Percentiles rank a stretch among this genome's conserved stretches.
phyloP scores from a whole-genome alignment of 2,888 invertebrate species.

The Pterostichus niger region DNA sequence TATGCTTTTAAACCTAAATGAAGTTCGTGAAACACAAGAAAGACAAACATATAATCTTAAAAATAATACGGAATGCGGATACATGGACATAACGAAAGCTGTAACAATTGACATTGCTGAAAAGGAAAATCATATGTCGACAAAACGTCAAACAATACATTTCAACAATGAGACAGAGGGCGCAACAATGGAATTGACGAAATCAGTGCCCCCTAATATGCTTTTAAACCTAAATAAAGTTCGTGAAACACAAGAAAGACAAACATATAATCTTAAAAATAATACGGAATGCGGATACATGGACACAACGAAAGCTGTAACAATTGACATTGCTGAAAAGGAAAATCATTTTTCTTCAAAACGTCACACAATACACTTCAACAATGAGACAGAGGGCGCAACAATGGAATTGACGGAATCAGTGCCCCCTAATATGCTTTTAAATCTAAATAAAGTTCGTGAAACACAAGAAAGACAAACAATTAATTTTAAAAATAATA shows the following conservation, averaged over 20 bases:
- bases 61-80: no score
- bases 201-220: conserved; percentile 30
- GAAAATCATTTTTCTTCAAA: not conserved
- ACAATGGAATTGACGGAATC: conserved; percentile 67
- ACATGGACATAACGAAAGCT: no score
- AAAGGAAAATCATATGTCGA: no score
- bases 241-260: not conserved
- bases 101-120: no score
- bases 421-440: conserved; percentile 14
- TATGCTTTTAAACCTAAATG: not conserved
- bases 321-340: not conserved
- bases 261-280: not conserved
- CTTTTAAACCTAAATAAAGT: conserved; percentile 9
- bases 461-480: not conserved
- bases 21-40: no score
- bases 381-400: conserved; percentile 5
- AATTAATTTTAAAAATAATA: not conserved
- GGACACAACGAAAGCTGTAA: conserved; percentile 33
- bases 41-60: no score
- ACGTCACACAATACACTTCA: no score
- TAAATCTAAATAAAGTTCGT: conserved; percentile 1
- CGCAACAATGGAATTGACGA: conserved; percentile 67
- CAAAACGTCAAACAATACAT: conserved; percentile 52
- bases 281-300: conserved; percentile 26
- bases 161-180: conserved; percentile 22